These are phyloP conservation scores for Uropetala carovei DNA, from an alignment of 2,888 invertebrate species.

Conservation along the genomic window DNA sequence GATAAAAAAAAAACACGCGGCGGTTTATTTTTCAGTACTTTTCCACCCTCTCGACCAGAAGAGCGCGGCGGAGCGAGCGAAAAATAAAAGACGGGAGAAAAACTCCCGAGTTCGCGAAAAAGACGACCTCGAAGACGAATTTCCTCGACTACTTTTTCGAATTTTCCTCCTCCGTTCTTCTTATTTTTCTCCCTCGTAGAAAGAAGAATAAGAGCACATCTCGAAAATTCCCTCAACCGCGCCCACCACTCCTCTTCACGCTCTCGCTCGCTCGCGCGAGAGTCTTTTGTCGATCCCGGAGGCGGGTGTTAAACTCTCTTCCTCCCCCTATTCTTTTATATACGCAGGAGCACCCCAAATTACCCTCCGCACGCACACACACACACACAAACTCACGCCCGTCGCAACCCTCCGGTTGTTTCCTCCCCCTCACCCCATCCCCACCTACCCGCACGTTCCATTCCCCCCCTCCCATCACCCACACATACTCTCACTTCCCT, in stretches of 20 bases:
- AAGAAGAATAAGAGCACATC: background rate
- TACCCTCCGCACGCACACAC: slow-evolving; percentile 20
- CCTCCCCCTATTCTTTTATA: background rate
- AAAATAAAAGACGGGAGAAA: background rate
- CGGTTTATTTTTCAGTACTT: background rate
- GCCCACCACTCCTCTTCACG: too few species aligned
- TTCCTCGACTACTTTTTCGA: background rate
- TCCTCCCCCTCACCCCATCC: background rate
- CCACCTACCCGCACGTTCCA: background rate
- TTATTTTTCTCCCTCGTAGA: background rate
- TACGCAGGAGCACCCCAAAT: slow-evolving; percentile 15
- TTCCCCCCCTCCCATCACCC: background rate
- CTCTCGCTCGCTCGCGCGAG: background rate
- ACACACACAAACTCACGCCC: background rate
- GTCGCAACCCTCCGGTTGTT: background rate
- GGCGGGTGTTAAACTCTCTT: slow-evolving; percentile 24
- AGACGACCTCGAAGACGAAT: background rate
- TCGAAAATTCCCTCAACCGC: background rate
- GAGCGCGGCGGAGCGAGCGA: background rate
- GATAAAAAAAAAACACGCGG: background rate
- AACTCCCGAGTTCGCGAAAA: background rate
- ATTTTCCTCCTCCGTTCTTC: background rate
- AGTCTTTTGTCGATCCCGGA: background rate
- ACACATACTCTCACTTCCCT: background rate
- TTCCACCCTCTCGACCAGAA: background rate